Evolutionary conservation across 64 coral and sea anemone species (phyloP), one percentile per base, ranked within the genome.

Genomic region (Hydrozoanthus tunicans): DNA sequence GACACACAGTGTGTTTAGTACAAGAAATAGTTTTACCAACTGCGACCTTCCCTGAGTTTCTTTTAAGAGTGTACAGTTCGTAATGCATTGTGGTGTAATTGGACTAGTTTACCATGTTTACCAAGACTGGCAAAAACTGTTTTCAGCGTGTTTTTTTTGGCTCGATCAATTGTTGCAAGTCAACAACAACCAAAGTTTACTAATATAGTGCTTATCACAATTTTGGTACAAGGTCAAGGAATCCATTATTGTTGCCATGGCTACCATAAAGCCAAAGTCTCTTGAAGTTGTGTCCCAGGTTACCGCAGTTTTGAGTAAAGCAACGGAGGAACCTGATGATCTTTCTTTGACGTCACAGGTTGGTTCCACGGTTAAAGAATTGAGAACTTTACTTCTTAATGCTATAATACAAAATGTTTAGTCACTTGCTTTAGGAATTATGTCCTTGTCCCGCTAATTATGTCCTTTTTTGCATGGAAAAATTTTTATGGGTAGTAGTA

Each of bases 291-390:
- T 88, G 56, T 88, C 84, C n/a, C 84, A 88, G 69, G 66, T 88
- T 5, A 60, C 84, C 11, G 56, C 55, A 6, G 56, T 88, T 15
- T 70, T 88, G 11, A 73, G 67, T 27, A 88, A 62, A 60, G 84
- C 57, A 73, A 74, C 84, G 1, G 69, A 88, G 24, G 5, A 59
- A 17, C 84, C 84, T 60, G 69, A 88, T 6, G 69, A 88, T 0
- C 11, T 88, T 88, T 88, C 84, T 13, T 13, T 88, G 14, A 26
- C 68, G 52, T 74, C 84, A 59, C 84, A 88, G 84, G 84, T 88
- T 52, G 11, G 84, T 74, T 88, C 68, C 69, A 26, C 12, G 5
- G 54, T 14, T 24, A 73, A 12, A 5, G 53, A 59, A 27, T 6
- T 5, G 59, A 79, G 6, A 58, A 9, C 10, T 10, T 53, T 78